Evolutionary conservation across 2,113 vertebrate genomes (phyloP).

Genomic region (Tylochromis polylepis): DNA sequence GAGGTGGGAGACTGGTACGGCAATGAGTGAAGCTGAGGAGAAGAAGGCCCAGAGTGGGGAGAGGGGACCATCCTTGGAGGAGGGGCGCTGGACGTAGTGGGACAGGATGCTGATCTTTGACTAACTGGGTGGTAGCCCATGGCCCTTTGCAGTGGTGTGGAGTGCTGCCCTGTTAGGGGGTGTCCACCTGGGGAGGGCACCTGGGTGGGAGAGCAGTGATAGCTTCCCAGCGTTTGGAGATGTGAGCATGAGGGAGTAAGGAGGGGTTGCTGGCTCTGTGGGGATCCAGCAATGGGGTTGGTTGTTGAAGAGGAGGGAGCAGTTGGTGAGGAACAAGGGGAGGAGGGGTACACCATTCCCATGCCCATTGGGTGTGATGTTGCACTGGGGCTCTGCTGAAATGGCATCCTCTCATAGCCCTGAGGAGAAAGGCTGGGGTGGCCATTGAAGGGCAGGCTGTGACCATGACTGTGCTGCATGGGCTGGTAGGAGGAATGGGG

Average conservation of each 20-base stretch:
- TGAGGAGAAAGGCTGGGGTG: slow-evolving; percentile 85
- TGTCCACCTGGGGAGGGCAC: slow-evolving; percentile 75
- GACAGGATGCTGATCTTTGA: slow-evolving; percentile 81
- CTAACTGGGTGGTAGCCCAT: slow-evolving; percentile 81
- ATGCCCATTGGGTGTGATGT: slow-evolving; percentile 81
- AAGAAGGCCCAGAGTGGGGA: slow-evolving; percentile 88
- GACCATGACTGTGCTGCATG: slow-evolving; percentile 77
- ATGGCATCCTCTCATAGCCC: slow-evolving; percentile 84
- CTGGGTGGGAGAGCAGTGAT: slow-evolving; percentile 79
- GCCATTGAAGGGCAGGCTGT: slow-evolving; percentile 80
- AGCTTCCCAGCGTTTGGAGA: slow-evolving; percentile 78
- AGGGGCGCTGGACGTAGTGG: slow-evolving; percentile 78
- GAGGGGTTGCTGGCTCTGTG: slow-evolving; percentile 71
- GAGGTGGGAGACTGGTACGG: slow-evolving; percentile 90
- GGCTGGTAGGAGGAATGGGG: slow-evolving; percentile 83
- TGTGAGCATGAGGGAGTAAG: slow-evolving; percentile 78
- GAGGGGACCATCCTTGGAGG: slow-evolving; percentile 79
- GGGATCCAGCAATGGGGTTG: slow-evolving; percentile 54
- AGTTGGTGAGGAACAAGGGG: slow-evolving; percentile 70
- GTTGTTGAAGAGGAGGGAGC: slow-evolving; percentile 69
- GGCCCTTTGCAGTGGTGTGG: slow-evolving; percentile 81
- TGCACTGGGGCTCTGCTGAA: slow-evolving; percentile 80
- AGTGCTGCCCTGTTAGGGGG: slow-evolving; percentile 76
- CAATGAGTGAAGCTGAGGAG: slow-evolving; percentile 88
- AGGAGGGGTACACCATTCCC: slow-evolving; percentile 83